Conservation (phyloP, 2,888 invertebrate genomes). For the Monopis laevigella region DNA sequence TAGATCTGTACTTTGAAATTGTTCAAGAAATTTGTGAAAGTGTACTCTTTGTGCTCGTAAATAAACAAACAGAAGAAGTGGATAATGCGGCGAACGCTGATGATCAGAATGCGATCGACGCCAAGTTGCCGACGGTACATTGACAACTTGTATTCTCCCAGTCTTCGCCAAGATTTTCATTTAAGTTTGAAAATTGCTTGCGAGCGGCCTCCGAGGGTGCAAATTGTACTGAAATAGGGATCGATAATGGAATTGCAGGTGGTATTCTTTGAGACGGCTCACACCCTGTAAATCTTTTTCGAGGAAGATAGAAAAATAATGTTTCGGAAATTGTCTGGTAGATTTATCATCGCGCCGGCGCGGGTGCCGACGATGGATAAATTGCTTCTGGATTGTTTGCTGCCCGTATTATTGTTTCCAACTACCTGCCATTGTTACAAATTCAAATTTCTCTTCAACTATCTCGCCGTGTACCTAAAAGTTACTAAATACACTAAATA, state of each 20-base stretch:
- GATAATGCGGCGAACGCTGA: too few species aligned
- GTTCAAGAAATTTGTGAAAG: too few species aligned
- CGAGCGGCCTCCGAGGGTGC: constrained; percentile 46
- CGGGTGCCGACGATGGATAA: constrained; percentile 21
- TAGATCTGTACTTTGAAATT: too few species aligned
- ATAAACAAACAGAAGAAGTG: too few species aligned
- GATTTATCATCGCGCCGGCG: constrained; percentile 42
- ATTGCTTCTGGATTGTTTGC: constrained; percentile 12
- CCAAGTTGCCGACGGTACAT: too few species aligned
- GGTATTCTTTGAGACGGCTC: constrained; percentile 53
- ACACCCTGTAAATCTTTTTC: constrained; percentile 48
- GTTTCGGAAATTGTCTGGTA: constrained; percentile 57
- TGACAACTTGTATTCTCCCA: constrained; percentile 10
- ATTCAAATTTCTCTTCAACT: constrained; percentile 5
- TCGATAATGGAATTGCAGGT: constrained; percentile 63
- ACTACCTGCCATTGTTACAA: constrained; percentile 6
- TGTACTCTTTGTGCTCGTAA: too few species aligned
- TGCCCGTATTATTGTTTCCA: constrained; percentile 6
- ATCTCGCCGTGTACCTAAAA: background rate
- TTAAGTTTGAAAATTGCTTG: constrained; percentile 62
- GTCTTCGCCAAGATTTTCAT: constrained; percentile 56
- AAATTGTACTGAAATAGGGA: constrained; percentile 62
- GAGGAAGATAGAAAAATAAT: constrained; percentile 46
- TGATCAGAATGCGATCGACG: too few species aligned
- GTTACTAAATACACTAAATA: too few species aligned